Evolutionary conservation across 2,113 vertebrate genomes (phyloP).

Genomic region (Poicephalus meyeri): DNA sequence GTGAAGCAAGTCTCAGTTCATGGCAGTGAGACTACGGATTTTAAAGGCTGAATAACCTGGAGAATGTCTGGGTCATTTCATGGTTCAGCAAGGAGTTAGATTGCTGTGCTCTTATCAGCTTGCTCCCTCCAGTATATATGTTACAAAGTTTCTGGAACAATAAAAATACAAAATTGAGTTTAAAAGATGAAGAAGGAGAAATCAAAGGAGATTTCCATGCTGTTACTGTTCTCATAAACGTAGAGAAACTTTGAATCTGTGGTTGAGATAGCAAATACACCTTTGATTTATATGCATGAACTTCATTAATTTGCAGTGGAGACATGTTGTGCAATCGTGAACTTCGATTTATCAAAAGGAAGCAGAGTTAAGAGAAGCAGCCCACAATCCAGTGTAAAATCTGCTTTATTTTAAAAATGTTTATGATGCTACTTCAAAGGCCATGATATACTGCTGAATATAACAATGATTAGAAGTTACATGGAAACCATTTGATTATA

Average conservation of each 20-base stretch:
- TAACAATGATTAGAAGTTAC: too few relatives aligned
- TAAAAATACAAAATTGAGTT: rapidly evolving
- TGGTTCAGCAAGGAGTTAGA: background rate
- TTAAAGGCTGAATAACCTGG: background rate
- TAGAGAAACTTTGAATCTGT: background rate
- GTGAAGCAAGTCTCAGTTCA: too few relatives aligned
- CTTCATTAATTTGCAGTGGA: background rate
- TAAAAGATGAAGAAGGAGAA: background rate
- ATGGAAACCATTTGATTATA: background rate
- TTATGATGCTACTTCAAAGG: background rate
- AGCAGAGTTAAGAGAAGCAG: background rate
- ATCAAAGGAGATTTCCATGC: background rate
- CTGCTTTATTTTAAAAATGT: background rate
- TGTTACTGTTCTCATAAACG: background rate
- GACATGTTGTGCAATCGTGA: background rate
- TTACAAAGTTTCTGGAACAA: background rate
- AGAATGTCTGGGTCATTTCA: background rate
- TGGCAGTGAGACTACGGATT: background rate
- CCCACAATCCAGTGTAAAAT: background rate
- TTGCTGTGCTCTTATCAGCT: background rate
- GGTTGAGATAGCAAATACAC: background rate
- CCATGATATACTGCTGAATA: rapidly evolving
- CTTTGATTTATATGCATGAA: background rate
- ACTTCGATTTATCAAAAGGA: background rate
- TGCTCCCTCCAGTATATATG: rapidly evolving